Evolutionary conservation across 2,888 invertebrate genomes (phyloP).

Genomic region (Maniola hyperantus): DNA sequence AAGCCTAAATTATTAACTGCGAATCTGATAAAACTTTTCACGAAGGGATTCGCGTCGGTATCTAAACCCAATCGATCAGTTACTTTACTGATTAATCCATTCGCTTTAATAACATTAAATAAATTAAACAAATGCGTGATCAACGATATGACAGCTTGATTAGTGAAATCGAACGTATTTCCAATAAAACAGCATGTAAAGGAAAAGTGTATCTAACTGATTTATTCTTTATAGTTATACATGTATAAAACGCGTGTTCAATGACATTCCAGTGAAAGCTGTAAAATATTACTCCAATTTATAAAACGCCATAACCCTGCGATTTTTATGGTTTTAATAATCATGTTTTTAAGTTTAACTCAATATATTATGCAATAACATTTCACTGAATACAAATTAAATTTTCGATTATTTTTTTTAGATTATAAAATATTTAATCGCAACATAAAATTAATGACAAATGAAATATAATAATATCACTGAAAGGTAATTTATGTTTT

Average conservation of each 20-base stretch:
- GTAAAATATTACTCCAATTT: not conserved
- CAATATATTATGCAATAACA: too few species aligned
- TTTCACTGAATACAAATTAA: too few species aligned
- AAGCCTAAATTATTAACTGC: too few species aligned
- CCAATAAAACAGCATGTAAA: constrained; percentile 1
- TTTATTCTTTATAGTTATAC: constrained; percentile 8
- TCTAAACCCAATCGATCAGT: not conserved
- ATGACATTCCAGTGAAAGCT: not conserved
- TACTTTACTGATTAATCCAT: not conserved
- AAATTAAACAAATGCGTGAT: not conserved
- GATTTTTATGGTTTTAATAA: too few species aligned
- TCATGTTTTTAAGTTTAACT: too few species aligned
- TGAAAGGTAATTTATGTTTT: too few species aligned
- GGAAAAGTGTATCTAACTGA: constrained; percentile 14
- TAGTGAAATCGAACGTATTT: constrained; percentile 7
- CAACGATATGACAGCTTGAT: constrained; percentile 1
- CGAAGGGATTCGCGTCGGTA: too few species aligned
- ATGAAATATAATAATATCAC: not conserved
- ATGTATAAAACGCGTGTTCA: not conserved
- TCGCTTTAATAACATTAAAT: not conserved
- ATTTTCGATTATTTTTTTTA: too few species aligned
- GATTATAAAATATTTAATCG: not conserved
- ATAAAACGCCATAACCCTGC: not conserved
- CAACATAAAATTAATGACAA: not conserved
- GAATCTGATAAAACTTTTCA: too few species aligned